Evolutionary conservation across 2,888 invertebrate species (phyloP), one percentile per base, ranked within the genome.

Genomic region (Drosophila sordidula): DNA sequence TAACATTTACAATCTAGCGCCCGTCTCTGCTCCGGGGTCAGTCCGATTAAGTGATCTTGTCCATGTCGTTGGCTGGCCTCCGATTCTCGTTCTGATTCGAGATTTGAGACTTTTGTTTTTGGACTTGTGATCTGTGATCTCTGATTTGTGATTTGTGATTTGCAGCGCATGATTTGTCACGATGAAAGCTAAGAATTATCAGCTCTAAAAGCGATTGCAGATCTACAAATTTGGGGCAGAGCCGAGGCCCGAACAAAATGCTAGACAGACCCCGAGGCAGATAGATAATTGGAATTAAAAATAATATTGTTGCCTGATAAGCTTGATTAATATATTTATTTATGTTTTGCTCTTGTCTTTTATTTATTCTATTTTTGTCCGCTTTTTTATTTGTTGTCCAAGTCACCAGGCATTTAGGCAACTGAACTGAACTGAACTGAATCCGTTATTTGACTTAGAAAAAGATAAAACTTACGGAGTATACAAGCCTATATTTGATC

Each of bases 21-120:
- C 11, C 29, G 18, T 18, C 18, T 18, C 18, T 18, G 18, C 18
- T 55, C 45, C 14, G 68, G 55, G 72, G 64, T 65, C 86, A 78
- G 44, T 16, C 44, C 59, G 76, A 82, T 85, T 79, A 75, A 69
- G 61, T 67, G 76, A 75, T 76, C 76, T 78, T 64, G 80, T 72
- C 68, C 38, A 46, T 51, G 39, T 54, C 63, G 57, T 55, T 81
- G 79, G 65, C 56, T 57, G 67, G 42, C 57, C 59, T 75, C 38
- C 36, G 54, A 63, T 70, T 64, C 38, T 32, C 56, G 71, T 59
- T 79, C 49, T 12, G 11, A 29, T 29, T 29, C 5, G 26, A 6
- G 26, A 22, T 29, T 29, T 29, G 26, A 6, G 26, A 8, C 2
- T 18, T 18, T 18, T 18, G 18, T 32, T 32, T 11, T 32, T 11